phyloP scores from a whole-genome alignment of 1,140 invertebrate species.

The Pogonus chalceus region DNA sequence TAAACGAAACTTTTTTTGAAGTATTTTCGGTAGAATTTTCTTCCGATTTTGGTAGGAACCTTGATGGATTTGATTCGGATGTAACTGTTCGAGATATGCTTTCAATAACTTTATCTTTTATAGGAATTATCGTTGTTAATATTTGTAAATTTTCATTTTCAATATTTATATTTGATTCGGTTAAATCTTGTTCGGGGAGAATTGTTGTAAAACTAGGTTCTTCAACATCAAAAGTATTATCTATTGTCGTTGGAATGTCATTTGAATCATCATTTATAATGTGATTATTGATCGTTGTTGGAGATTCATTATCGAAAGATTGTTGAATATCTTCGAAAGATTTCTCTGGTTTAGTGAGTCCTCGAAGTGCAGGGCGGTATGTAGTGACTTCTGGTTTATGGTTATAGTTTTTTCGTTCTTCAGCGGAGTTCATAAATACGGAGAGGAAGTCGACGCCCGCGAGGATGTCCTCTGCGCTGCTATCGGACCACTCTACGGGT shows the following conservation, averaged over 20 bases:
- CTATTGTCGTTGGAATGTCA: conserved; percentile 28
- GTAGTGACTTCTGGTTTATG: conserved; percentile 33
- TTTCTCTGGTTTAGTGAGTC: conserved; percentile 26
- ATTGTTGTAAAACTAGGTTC: no score
- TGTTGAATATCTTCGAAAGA: conserved; percentile 20
- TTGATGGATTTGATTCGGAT: conserved; percentile 1
- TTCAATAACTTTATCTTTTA: conserved; percentile 11
- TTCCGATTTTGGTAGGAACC: not conserved
- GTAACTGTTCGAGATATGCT: conserved; percentile 4
- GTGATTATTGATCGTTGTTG: conserved; percentile 32
- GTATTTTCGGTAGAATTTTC: not conserved
- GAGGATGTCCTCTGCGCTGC: conserved; percentile 39
- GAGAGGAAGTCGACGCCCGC: conserved; percentile 47
- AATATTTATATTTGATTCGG: not conserved
- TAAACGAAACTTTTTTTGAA: conserved; percentile 30
- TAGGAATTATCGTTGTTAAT: not conserved
- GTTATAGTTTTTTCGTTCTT: not conserved
- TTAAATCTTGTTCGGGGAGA: not conserved
- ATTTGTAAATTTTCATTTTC: not conserved
- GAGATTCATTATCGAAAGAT: conserved; percentile 25
- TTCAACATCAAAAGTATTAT: not conserved
- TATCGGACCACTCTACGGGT: conserved; percentile 25
- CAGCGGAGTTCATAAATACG: conserved; percentile 36
- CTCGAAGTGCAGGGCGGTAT: conserved; percentile 30
- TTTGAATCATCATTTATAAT: conserved; percentile 34